Evolutionary conservation across 2,888 invertebrate genomes (phyloP), one percentile per base, ranked within the genome.

Genomic region (Drosophila macrospina): DNA sequence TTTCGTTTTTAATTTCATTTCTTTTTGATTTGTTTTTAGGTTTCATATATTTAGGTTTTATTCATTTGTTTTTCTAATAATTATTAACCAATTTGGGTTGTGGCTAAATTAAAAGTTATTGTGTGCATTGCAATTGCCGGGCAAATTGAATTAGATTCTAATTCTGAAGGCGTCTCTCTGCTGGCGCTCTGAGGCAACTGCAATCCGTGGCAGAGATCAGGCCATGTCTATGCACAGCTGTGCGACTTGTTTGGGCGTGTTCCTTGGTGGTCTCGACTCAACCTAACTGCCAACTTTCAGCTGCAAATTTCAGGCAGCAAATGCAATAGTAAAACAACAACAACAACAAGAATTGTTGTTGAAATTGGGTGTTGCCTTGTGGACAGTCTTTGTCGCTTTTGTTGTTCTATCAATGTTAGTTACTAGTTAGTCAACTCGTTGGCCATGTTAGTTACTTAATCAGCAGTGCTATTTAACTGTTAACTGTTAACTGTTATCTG

Each of bases 191-290:
- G 39, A 39, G 13, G 13, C 34, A 50, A 32, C 51, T 42, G 69
- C 41, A 20, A 47, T 34, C 64, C 50, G 47, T 16, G 56, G 20
- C 56, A 66, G 64, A 66, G 64, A 56, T 48, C 83, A 42, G 70
- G 42, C 52, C 61, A 51, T 36, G 64, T 63, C 56, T 61, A 45
- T 32, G 64, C 68, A 70, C 82, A 82, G 82, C 82, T 82, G 82
- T 71, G 85, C 78, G 85, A 82, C 82, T 86, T 69, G 87, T 82
- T 80, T 86, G 87, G 82, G 82, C 87, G 82, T 86, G 82, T 82
- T 80, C 74, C 69, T 76, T 63, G 85, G 76, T 87, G 87, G 87
- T 85, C 86, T 76, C 73, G 64, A 69, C 74, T 64, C 34, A 5
- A n/a, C 32, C 10, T 42, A 28, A 44, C 62, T 50, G 28, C 30